Conservation (phyloP, 2,113 vertebrate genomes). For the Oryctolagus cuniculus region mOryCun1.1 NC_091450.1:45438001-45438500, state of each 20-base stretch:
- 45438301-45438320: rapidly evolving
- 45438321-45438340: too few species aligned
- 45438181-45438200: background rate
- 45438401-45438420: background rate
- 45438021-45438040: background rate
- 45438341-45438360: background rate
- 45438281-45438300: background rate
- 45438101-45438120: too few species aligned
- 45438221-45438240: background rate
- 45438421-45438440: constrained; percentile 1
- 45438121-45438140: background rate
- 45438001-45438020: background rate
- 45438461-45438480: constrained; percentile 11
- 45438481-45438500: background rate
- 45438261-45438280: too few species aligned
- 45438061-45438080: background rate
- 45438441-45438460: background rate
- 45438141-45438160: background rate
- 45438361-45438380: background rate
- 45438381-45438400: background rate
- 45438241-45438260: background rate
- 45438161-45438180: background rate
- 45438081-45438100: background rate
- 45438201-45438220: background rate
- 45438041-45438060: background rate